These are phyloP conservation scores for Schlechtendalia chinensis DNA, from an alignment of 1,140 invertebrate genomes.

Conservation along the genomic window DNA sequence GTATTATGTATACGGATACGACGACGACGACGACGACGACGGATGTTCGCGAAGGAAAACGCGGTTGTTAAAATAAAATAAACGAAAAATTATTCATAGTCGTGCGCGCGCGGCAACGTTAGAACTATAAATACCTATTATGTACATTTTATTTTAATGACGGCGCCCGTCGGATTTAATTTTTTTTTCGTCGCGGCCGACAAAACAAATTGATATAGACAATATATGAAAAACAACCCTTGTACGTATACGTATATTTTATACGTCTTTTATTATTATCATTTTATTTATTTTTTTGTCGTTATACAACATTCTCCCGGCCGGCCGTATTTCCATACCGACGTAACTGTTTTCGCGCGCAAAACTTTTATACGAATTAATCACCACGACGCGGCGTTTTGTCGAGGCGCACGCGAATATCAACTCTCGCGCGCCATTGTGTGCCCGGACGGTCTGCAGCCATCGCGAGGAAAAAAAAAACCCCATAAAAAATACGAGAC, in stretches of 20 bases:
- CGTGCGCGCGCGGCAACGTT: too few species aligned
- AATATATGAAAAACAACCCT: not conserved
- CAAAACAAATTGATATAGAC: constrained; percentile 23
- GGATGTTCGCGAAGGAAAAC: constrained; percentile 15
- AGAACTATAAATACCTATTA: too few species aligned
- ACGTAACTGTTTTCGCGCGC: not conserved
- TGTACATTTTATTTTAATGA: constrained; percentile 28
- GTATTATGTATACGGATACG: too few species aligned
- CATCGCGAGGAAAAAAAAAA: not conserved
- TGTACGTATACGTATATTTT: not conserved
- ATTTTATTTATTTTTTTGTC: too few species aligned
- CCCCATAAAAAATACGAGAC: not conserved
- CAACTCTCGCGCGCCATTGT: not conserved
- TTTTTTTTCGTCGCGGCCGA: not conserved
- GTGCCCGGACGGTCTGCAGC: not conserved
- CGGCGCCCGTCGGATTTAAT: not conserved
- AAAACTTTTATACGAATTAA: constrained; percentile 19
- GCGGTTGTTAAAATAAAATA: not conserved
- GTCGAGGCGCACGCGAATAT: not conserved
- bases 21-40: not conserved
- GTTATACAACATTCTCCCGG: not conserved
- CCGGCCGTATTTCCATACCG: not conserved
- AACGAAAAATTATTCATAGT: not conserved
- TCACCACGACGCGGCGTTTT: not conserved
- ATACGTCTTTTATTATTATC: not conserved